Evolutionary conservation across 2,888 invertebrate species (phyloP).

Genomic region (Pyrocoelia pectoralis): DNA sequence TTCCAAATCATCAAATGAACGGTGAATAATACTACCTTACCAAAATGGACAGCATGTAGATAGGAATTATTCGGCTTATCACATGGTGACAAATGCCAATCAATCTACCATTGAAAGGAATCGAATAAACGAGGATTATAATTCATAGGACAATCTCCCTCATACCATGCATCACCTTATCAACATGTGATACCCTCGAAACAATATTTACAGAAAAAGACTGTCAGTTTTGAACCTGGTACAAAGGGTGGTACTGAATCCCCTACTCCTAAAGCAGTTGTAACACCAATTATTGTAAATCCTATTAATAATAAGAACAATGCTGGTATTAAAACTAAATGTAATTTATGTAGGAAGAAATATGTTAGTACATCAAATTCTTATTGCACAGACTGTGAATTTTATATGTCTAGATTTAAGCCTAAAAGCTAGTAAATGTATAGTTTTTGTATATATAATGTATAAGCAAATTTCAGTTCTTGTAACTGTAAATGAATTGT

Average conservation of each 20-base stretch:
- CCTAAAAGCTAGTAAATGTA: constrained; percentile 59
- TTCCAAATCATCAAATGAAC: constrained; percentile 36
- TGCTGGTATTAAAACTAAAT: constrained; percentile 69
- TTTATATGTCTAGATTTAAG: constrained; percentile 88
- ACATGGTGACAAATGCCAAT: constrained; percentile 46
- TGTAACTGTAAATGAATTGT: constrained; percentile 34
- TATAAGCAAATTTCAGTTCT: constrained; percentile 13
- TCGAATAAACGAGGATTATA: constrained; percentile 46
- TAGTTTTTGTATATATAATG: not conserved
- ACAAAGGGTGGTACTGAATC: constrained; percentile 68
- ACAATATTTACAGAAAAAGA: constrained; percentile 67
- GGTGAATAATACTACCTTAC: constrained; percentile 41
- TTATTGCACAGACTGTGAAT: constrained; percentile 92
- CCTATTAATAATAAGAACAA: constrained; percentile 49
- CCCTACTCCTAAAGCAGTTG: constrained; percentile 52
- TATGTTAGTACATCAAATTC: constrained; percentile 78
- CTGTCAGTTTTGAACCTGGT: constrained; percentile 76
- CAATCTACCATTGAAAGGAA: constrained; percentile 1
- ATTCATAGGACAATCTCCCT: constrained; percentile 56
- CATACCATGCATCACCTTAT: constrained; percentile 64
- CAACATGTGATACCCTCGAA: constrained; percentile 71
- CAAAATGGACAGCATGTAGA: constrained; percentile 49
- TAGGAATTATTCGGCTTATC: constrained; percentile 46
- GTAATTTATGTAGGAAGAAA: constrained; percentile 89
- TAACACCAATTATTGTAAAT: constrained; percentile 57